Base-by-base conservation (phyloP, 2,113 vertebrate species). In the Brienomyrus brachyistius region DNA sequence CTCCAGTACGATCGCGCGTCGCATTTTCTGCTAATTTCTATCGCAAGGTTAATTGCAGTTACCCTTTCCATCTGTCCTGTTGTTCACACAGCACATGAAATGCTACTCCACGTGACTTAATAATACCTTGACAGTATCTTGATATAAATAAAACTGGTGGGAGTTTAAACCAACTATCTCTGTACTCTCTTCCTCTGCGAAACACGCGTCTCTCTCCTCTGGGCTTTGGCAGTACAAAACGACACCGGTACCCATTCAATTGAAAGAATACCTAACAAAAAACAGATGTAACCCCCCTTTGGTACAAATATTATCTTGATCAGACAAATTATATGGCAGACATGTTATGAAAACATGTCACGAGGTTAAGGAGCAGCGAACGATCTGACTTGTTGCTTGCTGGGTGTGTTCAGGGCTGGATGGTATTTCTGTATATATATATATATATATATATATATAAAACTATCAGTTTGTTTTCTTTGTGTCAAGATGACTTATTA, bases 321-420 rank as follows among this genome's bases (percentile, higher is more conserved):
- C 74, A 82, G 70, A 43, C 88, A 89, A 89, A 89, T 82, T 82
- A 77, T 50, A 9, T 89, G 50, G 51, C 88, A 56, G 50, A 23
- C 19, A 7, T 89, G 70, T 77, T 50, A 51, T 43, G 31, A 31
- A 80, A 27, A 82, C 50, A 52, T 43, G 27, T 56, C 50, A 74
- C 13, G 31, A 59, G 56, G 10, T 47, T 70, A 54, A 52, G 84
- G 62, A 51, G 0, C 23, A 83, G n/a, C 17, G 35, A 89, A 43
- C 9, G 23, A 43, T 10, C 48, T 1, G 8, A 43, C 31, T 31
- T 80, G 74, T 54, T 77, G 80, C 74, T 82, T 40, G 48, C 4
- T 40, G 50, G 74, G 45, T 56, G 50, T 0, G 51, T 83, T 31
- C 15, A 40, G 23, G 40, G 45, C 17, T 59, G 50, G 21, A 10